phyloP scores from a whole-genome alignment of 2,797 vertebrate species.

The Eidolon dupreanum region DNA sequence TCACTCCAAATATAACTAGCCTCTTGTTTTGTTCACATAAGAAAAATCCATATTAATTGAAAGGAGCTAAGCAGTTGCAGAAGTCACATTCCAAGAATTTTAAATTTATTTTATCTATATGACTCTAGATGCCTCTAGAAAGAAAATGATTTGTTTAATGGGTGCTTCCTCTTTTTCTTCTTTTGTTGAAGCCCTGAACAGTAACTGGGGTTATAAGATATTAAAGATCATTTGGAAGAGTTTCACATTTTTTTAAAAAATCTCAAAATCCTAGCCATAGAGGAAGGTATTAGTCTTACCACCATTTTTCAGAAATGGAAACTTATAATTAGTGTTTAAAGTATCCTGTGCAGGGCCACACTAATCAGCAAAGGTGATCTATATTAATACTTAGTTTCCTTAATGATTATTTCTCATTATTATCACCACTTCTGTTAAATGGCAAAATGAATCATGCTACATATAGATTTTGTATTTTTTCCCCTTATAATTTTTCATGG shows the following conservation, averaged over 20 bases:
- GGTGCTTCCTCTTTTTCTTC: not conserved
- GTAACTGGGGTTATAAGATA: not conserved
- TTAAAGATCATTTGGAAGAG: not conserved
- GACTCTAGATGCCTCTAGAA: not conserved
- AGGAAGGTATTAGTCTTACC: not conserved
- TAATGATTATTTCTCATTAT: slow-evolving; percentile 1
- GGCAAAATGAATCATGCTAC: not conserved
- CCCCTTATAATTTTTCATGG: not conserved
- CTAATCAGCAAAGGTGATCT: not conserved
- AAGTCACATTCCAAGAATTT: not conserved
- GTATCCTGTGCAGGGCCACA: not conserved
- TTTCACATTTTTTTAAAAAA: not conserved
- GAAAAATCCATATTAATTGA: not conserved
- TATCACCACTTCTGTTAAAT: not conserved
- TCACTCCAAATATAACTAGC: not conserved
- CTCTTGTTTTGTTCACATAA: not conserved
- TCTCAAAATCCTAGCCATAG: not conserved
- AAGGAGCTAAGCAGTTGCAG: not conserved
- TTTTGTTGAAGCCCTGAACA: not conserved
- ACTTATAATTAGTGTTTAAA: not conserved
- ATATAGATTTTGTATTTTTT: not conserved
- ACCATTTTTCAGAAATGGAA: not conserved
- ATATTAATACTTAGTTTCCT: not conserved
- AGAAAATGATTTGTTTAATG: not conserved
- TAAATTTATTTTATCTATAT: not conserved